Evolutionary conservation across 2,888 invertebrate species (phyloP).

Genomic region (Podabrus alpinus): DNA sequence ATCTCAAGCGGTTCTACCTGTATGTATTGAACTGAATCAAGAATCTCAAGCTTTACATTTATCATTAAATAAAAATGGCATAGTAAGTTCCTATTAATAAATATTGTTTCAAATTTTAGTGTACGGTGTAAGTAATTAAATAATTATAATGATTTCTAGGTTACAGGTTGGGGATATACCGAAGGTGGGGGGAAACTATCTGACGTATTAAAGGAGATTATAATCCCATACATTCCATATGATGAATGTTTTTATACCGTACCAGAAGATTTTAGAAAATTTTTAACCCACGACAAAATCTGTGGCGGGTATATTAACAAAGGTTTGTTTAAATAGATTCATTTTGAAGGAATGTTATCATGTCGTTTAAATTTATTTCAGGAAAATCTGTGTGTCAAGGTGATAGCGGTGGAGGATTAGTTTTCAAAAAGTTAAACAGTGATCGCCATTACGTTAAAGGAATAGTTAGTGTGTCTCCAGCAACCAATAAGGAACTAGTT

Average conservation of each 20-base stretch:
- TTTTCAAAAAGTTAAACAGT: not conserved
- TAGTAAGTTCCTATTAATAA: conserved; percentile 33
- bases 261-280: not conserved
- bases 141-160: not conserved
- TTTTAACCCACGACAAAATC: not conserved
- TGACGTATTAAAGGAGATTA: not conserved
- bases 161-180: not conserved
- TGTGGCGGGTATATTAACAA: not conserved
- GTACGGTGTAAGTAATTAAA: not conserved
- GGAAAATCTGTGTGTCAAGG: not conserved
- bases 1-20: conserved; percentile 46
- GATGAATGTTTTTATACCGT: not conserved
- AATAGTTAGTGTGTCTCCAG: not conserved
- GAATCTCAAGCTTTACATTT: conserved; percentile 15
- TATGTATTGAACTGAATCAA: conserved; percentile 44
- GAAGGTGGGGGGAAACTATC: not conserved
- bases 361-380: not conserved
- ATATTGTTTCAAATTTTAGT: not conserved
- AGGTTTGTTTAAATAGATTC: not conserved
- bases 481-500: not conserved
- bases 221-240: not conserved
- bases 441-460: not conserved
- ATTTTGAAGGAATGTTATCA: not conserved
- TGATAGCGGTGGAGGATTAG: not conserved
- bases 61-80: conserved; percentile 24